A percentile compares a stretch with the other conserved stretches of the same genome.
Conservation (phyloP, 2,113 vertebrate genomes). For the Corydoras sp. region DNA sequence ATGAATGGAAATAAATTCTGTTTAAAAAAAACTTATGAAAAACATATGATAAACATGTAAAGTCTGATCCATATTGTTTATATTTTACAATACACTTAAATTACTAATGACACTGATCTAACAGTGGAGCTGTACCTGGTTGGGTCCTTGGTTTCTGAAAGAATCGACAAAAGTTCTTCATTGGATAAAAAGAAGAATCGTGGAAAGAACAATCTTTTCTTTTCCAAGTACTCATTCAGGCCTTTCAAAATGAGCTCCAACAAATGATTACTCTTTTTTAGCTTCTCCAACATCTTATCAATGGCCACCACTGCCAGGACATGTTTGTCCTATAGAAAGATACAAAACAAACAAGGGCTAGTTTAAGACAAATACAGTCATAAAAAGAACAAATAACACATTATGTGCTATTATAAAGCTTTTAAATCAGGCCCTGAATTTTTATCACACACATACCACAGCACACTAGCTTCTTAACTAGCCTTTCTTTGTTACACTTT, state of each 20-base stretch:
- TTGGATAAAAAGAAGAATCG: slow-evolving; percentile 93
- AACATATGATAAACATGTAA: no score
- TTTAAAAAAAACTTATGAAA: no score
- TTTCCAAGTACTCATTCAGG: slow-evolving; percentile 87
- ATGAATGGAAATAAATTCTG: no score
- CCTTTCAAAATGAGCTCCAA: slow-evolving; percentile 84
- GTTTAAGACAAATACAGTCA: no score
- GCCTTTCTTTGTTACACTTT: no score
- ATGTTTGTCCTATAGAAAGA: slow-evolving; percentile 69
- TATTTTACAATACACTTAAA: no score
- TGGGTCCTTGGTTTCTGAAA: slow-evolving; percentile 90
- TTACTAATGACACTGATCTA: slow-evolving; percentile 43
- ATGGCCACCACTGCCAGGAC: slow-evolving; percentile 73
- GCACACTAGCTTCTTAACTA: no score
- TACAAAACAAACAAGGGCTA: neutral
- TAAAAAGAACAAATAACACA: no score
- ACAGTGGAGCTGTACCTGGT: slow-evolving; percentile 63
- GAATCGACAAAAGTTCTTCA: slow-evolving; percentile 87
- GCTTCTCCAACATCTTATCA: slow-evolving; percentile 76
- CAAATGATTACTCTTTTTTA: slow-evolving; percentile 75
- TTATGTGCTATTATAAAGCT: no score
- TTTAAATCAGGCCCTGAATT: no score
- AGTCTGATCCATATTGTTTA: no score
- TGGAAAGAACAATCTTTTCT: slow-evolving; percentile 84
- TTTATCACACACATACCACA: no score